Conservation (phyloP, 2,113 vertebrate genomes). For the Pelmatolapia mariae region DNA sequence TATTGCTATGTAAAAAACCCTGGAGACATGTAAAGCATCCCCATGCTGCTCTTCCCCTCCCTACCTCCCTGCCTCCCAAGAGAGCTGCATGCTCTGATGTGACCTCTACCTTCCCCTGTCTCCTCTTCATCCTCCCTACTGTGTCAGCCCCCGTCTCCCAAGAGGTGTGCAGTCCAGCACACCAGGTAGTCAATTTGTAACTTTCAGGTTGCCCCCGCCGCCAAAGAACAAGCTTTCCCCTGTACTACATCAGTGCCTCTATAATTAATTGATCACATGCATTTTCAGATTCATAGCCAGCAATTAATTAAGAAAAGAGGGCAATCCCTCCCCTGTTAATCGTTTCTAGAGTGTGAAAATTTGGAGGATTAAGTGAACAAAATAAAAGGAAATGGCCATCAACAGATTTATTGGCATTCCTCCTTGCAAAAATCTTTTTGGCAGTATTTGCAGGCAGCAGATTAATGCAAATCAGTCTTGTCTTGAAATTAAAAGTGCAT, state of each 20-base stretch:
- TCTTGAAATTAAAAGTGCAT: not conserved
- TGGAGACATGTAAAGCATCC: conserved; percentile 35
- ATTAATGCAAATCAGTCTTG: not conserved
- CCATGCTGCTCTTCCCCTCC: not conserved
- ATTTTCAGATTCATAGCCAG: not conserved
- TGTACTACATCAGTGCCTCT: not conserved
- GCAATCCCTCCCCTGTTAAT: not conserved
- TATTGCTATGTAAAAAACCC: conserved; percentile 13
- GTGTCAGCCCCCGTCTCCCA: not conserved
- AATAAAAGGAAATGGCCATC: not conserved
- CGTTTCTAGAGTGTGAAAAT: not conserved
- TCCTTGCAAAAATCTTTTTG: not conserved
- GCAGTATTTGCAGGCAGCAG: not conserved
- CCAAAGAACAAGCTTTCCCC: not conserved
- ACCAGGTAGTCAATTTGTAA: conserved; percentile 37
- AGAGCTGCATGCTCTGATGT: not conserved
- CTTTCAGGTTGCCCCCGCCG: conserved; percentile 16
- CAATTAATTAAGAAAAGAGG: not conserved
- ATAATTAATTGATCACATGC: not conserved
- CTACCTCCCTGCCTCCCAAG: not conserved
- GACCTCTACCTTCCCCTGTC: not conserved
- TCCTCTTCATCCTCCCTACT: not conserved
- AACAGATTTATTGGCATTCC: not conserved
- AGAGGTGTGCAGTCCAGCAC: not conserved
- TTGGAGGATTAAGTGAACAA: not conserved